Evolutionary conservation across 2,888 invertebrate species (phyloP).

Genomic region (Steinernema scapterisci): DNA sequence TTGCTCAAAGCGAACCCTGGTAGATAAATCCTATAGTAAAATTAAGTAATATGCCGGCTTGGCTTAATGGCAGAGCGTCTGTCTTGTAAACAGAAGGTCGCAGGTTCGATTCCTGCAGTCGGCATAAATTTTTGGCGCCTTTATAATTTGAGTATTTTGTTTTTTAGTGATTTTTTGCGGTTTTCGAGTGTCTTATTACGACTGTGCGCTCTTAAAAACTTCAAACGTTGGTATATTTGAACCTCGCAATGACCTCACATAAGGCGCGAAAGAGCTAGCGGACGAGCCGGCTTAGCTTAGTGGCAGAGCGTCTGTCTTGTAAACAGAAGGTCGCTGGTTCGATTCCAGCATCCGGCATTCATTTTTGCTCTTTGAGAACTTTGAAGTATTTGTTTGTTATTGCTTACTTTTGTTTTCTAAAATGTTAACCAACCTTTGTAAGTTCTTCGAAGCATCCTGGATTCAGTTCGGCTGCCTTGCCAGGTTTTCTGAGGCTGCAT

Average conservation of each 20-base stretch:
- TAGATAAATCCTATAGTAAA: no score
- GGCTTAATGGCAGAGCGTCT: constrained; percentile 55
- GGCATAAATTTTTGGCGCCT: neutral
- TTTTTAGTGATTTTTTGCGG: no score
- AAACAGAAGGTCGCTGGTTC: constrained; percentile 64
- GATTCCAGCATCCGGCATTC: constrained; percentile 54
- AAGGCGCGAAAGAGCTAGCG: no score
- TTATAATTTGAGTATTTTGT: no score
- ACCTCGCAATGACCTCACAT: no score
- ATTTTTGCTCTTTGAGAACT: neutral
- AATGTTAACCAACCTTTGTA: constrained; percentile 40
- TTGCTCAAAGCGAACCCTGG: no score
- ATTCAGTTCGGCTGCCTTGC: constrained; percentile 55
- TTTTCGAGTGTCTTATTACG: no score
- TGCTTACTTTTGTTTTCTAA: neutral
- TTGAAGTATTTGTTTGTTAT: neutral
- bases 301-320: constrained; percentile 64
- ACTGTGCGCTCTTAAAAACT: no score
- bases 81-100: constrained; percentile 64
- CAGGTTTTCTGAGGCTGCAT: constrained; percentile 51
- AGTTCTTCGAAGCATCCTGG: constrained; percentile 61
- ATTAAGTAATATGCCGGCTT: no score
- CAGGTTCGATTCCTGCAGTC: constrained; percentile 62
- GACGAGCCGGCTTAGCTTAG: no score
- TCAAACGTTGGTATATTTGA: no score